Evolutionary conservation across 1,140 invertebrate species (phyloP).

Genomic region (Leguminivora glycinivorella): DNA sequence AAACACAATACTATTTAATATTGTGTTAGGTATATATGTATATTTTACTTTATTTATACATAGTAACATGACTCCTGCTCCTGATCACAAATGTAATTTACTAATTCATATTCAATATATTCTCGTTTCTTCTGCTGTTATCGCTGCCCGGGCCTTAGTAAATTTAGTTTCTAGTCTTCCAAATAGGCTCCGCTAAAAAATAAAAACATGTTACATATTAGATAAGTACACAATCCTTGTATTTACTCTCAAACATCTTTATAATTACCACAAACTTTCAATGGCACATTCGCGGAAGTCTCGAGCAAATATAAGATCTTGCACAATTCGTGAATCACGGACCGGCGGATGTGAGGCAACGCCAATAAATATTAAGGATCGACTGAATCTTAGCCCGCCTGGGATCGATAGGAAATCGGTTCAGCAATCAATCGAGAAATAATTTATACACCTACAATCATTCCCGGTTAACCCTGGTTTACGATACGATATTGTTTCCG

Average conservation of each 20-base stretch:
- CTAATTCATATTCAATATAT: no score
- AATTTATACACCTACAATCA: neutral
- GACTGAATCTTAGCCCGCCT: neutral
- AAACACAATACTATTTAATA: no score
- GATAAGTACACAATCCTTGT: neutral
- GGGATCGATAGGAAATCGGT: neutral
- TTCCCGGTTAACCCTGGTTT: neutral
- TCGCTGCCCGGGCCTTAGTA: neutral
- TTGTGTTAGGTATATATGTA: no score
- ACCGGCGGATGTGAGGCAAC: constrained; percentile 49
- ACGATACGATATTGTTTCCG: no score
- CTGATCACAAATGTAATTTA: no score
- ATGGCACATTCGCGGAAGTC: constrained; percentile 25
- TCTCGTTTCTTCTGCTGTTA: no score
- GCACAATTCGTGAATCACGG: constrained; percentile 50
- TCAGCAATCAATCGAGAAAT: neutral
- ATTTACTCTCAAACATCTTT: neutral
- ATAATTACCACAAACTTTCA: neutral
- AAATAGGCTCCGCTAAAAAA: neutral
- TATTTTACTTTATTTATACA: no score
- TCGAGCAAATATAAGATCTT: constrained; percentile 30
- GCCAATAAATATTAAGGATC: constrained; percentile 54
- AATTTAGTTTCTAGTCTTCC: neutral
- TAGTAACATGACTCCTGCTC: no score
- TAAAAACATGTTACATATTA: neutral